Evolutionary conservation across 1,140 invertebrate species (phyloP), one percentile per base, ranked within the genome.

Genomic region (Pygmarrhopalites habei): DNA sequence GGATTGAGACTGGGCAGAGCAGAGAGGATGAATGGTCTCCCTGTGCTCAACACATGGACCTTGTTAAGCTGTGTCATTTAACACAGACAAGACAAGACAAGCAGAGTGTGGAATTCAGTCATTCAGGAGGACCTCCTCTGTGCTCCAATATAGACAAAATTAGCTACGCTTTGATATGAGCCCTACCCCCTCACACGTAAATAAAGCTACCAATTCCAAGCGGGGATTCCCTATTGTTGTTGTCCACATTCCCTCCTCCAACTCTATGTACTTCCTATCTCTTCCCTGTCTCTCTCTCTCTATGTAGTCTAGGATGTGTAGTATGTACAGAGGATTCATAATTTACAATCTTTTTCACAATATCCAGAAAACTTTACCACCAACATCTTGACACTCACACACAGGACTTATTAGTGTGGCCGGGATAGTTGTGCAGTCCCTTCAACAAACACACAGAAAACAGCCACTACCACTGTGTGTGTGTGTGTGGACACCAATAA

Each of bases 11-110:
- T 15, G 3, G n/a, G 39, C 39, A 12, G 10, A 41, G 39, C n/a
- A 41, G n/a, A 35, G n/a, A 7, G 49, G 25, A 52, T 52, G 49
- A 52, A 52, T 52, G 25, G 49, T 12, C 53, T 35, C 53, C 30
- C 19, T 56, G 30, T 56, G 29, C 53, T 56, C 28, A 41, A 39
- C 53, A 56, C 53, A 56, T 56, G 53, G 53, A 41, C 53, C 53
- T 56, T 56, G 53, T 39, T 56, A 30, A 10, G 5, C n/a, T 3
- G 12, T 26, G 29, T n/a, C 44, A 47, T n/a, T n/a, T n/a, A 25
- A 5, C 23, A 25, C 7, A 35, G 28, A 52, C 25, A 52, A 52
- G 49, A 52, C 49, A 52, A 15, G n/a, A n/a, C 32, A 35, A 7
- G 49, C 28, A 29, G 49, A 25, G 30, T 53, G 51, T 35, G 30